These are phyloP conservation scores for Camelus bactrianus DNA, from an alignment of 2,113 vertebrate species.

Conservation along the genomic window DNA sequence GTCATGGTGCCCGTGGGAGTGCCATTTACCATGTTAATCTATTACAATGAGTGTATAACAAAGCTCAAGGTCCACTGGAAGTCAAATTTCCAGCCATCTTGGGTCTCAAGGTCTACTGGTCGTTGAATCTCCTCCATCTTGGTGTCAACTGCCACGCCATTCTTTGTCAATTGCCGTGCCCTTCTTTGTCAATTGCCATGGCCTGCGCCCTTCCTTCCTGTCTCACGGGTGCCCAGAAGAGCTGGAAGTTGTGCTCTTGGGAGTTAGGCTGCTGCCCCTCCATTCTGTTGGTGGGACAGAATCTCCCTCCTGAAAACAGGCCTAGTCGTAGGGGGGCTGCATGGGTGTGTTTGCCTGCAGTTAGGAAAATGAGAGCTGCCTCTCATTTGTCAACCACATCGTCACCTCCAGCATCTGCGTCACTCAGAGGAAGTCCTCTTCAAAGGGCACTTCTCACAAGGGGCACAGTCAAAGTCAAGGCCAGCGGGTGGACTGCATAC, in stretches of 20 bases:
- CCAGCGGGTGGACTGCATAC: fast-evolving
- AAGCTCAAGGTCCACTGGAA: too few relatives aligned
- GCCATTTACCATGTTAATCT: too few relatives aligned
- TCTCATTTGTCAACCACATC: background rate
- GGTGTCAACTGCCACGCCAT: too few relatives aligned
- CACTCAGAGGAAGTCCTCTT: background rate
- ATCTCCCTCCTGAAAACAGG: background rate
- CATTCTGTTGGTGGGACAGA: background rate
- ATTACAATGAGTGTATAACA: too few relatives aligned
- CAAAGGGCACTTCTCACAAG: background rate
- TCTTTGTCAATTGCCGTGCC: too few relatives aligned
- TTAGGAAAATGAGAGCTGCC: background rate
- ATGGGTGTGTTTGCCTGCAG: background rate
- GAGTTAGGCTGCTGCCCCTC: background rate
- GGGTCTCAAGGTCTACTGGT: too few relatives aligned
- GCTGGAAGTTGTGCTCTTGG: background rate
- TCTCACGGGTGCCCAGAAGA: background rate
- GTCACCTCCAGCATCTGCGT: background rate
- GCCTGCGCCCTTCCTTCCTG: too few relatives aligned
- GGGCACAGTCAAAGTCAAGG: too few relatives aligned
- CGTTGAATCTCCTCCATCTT: too few relatives aligned
- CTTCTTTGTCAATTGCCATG: too few relatives aligned
- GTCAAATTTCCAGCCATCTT: too few relatives aligned
- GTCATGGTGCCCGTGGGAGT: too few relatives aligned
- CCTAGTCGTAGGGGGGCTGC: background rate